These are phyloP conservation scores for Lepisosteus osseus DNA, from an alignment of 2,113 vertebrate species.

Conservation along the genomic window DNA sequence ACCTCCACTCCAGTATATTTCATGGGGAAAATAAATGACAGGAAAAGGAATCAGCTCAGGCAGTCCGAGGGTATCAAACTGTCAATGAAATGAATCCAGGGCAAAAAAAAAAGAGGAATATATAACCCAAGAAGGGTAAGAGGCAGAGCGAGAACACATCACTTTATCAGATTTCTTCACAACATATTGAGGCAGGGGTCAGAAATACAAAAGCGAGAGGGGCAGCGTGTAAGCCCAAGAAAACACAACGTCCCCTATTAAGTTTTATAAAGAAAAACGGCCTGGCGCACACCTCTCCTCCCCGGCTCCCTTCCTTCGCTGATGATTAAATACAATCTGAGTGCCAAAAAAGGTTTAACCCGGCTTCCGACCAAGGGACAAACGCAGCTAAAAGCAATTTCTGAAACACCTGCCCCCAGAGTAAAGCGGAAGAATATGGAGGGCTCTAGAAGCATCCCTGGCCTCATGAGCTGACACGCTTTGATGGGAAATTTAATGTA, in stretches of 20 bases:
- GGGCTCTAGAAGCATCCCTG: constrained; percentile 66
- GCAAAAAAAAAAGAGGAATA: constrained; percentile 30
- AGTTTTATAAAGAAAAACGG: constrained; percentile 68
- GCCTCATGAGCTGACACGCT: constrained; percentile 76
- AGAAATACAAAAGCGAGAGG: constrained; percentile 45
- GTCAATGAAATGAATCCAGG: constrained; percentile 57
- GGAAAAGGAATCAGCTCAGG: constrained; percentile 31
- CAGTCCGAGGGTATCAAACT: constrained; percentile 51
- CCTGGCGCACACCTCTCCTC: constrained; percentile 33
- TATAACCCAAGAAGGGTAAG: constrained; percentile 10
- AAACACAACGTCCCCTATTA: constrained; percentile 63
- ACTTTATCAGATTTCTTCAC: constrained; percentile 69
- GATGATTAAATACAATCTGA: constrained; percentile 58
- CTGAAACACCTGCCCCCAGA: constrained; percentile 79
- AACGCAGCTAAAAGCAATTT: constrained; percentile 89
- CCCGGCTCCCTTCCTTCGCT: constrained; percentile 43
- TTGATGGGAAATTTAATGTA: constrained; percentile 81
- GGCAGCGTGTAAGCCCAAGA: constrained; percentile 62
- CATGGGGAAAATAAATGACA: constrained; percentile 56
- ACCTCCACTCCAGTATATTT: constrained; percentile 34
- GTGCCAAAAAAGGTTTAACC: constrained; percentile 59
- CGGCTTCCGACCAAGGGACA: constrained; percentile 56
- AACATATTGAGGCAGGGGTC: constrained; percentile 61
- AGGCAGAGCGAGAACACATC: constrained; percentile 40
- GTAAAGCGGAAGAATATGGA: constrained; percentile 71